Conservation (phyloP, 2,113 vertebrate genomes). For the Clarias macrocephalus region DNA sequence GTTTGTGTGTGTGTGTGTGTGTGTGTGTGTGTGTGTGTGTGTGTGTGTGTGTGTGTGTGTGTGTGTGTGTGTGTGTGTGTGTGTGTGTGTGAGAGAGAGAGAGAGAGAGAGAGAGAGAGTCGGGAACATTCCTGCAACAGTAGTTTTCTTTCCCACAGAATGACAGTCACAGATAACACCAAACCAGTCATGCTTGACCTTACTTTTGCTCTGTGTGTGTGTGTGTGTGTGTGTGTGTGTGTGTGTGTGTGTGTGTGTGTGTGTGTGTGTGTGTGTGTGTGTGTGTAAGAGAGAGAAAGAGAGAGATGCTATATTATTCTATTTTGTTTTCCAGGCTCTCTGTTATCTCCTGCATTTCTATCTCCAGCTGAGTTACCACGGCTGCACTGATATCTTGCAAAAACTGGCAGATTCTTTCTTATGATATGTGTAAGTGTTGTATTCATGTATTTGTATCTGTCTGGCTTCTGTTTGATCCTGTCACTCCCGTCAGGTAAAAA, state of each 20-base stretch:
- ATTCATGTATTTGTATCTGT: too few relatives aligned
- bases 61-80: not conserved
- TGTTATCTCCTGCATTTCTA: too few relatives aligned
- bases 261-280: constrained; percentile 24
- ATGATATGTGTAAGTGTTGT: too few relatives aligned
- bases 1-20: constrained; percentile 5
- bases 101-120: not conserved
- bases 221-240: not conserved
- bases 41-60: constrained; percentile 19
- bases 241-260: not conserved
- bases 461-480: too few relatives aligned
- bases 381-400: too few relatives aligned
- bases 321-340: too few relatives aligned
- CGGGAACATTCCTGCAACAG: constrained; percentile 29
- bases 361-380: too few relatives aligned
- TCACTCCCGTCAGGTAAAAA: too few relatives aligned
- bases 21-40: constrained; percentile 9
- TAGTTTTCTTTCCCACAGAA: constrained; percentile 47
- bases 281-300: not conserved
- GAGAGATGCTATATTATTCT: too few relatives aligned
- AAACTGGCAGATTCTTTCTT: too few relatives aligned
- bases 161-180: constrained; percentile 49
- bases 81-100: not conserved
- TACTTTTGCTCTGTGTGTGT: constrained; percentile 20
- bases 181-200: constrained; percentile 48